These are phyloP conservation scores for Muscicapa striata DNA, from an alignment of 2,797 vertebrate species.

Conservation along the genomic window DNA sequence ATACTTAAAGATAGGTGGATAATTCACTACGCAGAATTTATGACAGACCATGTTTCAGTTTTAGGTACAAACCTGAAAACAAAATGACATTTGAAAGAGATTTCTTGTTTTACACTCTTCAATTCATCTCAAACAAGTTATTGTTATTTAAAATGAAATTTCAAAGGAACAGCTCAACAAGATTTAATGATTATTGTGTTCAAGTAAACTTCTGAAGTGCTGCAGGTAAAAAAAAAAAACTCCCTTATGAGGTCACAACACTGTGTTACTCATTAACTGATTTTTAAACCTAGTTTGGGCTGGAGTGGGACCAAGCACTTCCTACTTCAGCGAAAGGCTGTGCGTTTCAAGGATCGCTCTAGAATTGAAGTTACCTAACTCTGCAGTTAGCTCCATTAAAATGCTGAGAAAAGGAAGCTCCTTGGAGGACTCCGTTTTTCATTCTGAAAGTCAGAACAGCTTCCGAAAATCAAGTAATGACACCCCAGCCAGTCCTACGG, in stretches of 20 bases:
- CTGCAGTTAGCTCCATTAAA: neutral
- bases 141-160: neutral
- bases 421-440: slow-evolving; percentile 48
- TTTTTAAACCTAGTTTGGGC: slow-evolving; percentile 3
- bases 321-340: slow-evolving; percentile 9
- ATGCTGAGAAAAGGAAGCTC: slow-evolving; percentile 63
- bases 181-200: neutral
- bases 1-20: neutral
- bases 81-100: neutral
- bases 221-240: slow-evolving; percentile 5
- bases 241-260: slow-evolving; percentile 35
- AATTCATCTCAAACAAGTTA: neutral
- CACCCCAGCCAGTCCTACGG: slow-evolving; percentile 29
- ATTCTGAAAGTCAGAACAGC: slow-evolving; percentile 25
- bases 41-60: neutral
- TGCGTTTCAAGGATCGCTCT: neutral
- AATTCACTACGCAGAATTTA: neutral
- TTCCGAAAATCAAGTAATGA: neutral
- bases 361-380: neutral
- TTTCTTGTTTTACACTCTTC: neutral
- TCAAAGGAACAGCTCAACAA: neutral
- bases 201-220: neutral
- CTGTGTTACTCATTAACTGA: slow-evolving; percentile 79
- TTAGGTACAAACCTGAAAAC: neutral
- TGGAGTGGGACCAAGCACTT: slow-evolving; percentile 47